Evolutionary conservation across 2,888 invertebrate genomes (phyloP), one percentile per base, ranked within the genome.

Genomic region (Hyles lineata): DNA sequence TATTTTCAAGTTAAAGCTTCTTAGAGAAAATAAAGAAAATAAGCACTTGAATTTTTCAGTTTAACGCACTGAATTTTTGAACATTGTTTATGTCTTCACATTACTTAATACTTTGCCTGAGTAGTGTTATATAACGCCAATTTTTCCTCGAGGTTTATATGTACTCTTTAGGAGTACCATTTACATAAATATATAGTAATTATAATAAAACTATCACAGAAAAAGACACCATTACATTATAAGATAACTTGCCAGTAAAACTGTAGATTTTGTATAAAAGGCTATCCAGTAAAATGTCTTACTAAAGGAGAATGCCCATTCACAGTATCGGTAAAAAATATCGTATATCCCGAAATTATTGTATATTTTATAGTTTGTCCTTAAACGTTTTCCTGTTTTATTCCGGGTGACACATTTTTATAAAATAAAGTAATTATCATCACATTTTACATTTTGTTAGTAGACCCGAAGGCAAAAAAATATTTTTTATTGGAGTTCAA

Each of bases 211-310:
- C 6, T n/a, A n/a, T 32, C 61, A 61, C 7, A 15, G 17, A 32
- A 61, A 0, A 19, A 15, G 25, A 61, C 11, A 60, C 21, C 9
- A 60, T 19, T 32, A 43, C 11, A 43, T 43, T 5, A 11, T 43
- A 21, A 17, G 23, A 67, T 67, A 7, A 23, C 6, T 55, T 19
- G 6, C 4, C n/a, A 55, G 7, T 55, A n/a, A n/a, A 50, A 63
- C 1, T 50, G 17, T 43, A 67, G 23, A 67, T 23, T 7, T 19
- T 3, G n/a, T 32, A 32, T n/a, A 50, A 67, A 67, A 15, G 43
- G 50, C 21, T 50, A 67, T 21, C 50, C 2, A 43, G 43, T 67
- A 21, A 67, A 67, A 50, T 50, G 67, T 67, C 61, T 70, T 72
- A 60, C 50, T 52, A 74, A 73, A 72, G n/a, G n/a, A n/a, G n/a